Conservation (phyloP, 2,888 invertebrate species). For the Andrena bucephala region DNA sequence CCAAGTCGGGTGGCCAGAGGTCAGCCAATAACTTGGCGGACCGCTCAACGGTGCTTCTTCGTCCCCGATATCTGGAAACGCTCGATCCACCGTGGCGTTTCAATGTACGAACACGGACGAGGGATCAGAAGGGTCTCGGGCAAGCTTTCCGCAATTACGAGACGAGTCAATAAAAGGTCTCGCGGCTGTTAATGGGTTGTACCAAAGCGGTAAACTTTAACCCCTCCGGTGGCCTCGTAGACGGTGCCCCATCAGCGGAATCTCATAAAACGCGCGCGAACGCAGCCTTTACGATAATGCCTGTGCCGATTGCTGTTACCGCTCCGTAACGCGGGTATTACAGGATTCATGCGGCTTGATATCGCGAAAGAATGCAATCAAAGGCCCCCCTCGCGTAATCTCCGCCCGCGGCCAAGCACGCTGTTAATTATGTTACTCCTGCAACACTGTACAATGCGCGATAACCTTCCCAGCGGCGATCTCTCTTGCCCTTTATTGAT, state of each 20-base stretch:
- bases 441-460: conserved; percentile 35
- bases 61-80: conserved; percentile 10
- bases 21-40: conserved; percentile 56
- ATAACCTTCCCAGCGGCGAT: not conserved
- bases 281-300: conserved; percentile 50
- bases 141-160: conserved; percentile 51
- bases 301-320: conserved; percentile 38
- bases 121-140: conserved; percentile 35
- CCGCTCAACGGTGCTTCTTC: conserved; percentile 15
- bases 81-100: conserved; percentile 23
- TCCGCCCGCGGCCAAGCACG: conserved; percentile 10
- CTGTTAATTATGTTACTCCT: conserved; percentile 43
- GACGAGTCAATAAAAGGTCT: conserved; percentile 53
- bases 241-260: conserved; percentile 20
- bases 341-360: conserved; percentile 42
- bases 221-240: conserved; percentile 2
- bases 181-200: conserved; percentile 44
- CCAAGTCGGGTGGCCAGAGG: conserved; percentile 46
- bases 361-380: conserved; percentile 55
- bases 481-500: conserved; percentile 22
- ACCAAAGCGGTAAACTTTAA: conserved; percentile 43
- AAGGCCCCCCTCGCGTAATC: conserved; percentile 31
- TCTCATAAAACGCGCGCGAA: conserved; percentile 46
- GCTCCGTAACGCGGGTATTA: conserved; percentile 35
- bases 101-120: not conserved